phyloP scores from a whole-genome alignment of 1,140 invertebrate genomes.

The Dendrolimus kikuchii region DNA sequence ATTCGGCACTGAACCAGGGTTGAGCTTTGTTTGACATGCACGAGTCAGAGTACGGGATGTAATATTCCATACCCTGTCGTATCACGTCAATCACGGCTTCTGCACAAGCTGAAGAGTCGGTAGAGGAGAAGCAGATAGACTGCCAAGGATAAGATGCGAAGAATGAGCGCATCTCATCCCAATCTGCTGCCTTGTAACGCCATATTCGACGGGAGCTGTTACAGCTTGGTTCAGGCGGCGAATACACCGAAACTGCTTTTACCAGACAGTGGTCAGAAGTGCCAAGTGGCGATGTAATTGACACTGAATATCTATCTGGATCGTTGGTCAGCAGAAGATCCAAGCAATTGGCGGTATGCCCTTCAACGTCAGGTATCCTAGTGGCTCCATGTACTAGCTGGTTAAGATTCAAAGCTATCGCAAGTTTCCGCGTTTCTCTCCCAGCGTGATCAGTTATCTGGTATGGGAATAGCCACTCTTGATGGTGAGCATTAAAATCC shows the following conservation, averaged over 20 bases:
- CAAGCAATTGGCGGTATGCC: too few relatives aligned
- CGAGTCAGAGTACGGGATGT: slow-evolving; percentile 13
- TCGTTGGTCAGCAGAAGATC: too few relatives aligned
- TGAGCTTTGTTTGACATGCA: slow-evolving; percentile 9
- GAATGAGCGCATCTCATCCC: too few relatives aligned
- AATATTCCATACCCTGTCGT: slow-evolving; percentile 19
- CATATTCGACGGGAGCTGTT: slow-evolving; percentile 11
- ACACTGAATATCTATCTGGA: too few relatives aligned
- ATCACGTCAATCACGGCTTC: slow-evolving; percentile 16
- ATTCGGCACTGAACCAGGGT: slow-evolving; percentile 16
- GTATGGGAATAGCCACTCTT: too few relatives aligned
- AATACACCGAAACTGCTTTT: slow-evolving; percentile 4
- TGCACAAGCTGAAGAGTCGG: slow-evolving; percentile 10
- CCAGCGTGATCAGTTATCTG: too few relatives aligned
- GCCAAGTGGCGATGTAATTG: too few relatives aligned
- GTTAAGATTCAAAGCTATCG: too few relatives aligned
- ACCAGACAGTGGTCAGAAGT: slow-evolving; percentile 10
- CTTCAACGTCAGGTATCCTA: too few relatives aligned
- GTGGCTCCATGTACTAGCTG: too few relatives aligned
- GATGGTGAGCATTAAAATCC: too few relatives aligned
- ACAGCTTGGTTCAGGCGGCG: slow-evolving; percentile 3
- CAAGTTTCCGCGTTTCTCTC: too few relatives aligned
- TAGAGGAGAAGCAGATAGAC: slow-evolving; percentile 13
- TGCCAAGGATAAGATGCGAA: slow-evolving; percentile 14
- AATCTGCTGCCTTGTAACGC: slow-evolving; percentile 7